These are phyloP conservation scores for Xenotilapia flavipinnis DNA, from an alignment of 2,113 vertebrate genomes.

Conservation along the genomic window DNA sequence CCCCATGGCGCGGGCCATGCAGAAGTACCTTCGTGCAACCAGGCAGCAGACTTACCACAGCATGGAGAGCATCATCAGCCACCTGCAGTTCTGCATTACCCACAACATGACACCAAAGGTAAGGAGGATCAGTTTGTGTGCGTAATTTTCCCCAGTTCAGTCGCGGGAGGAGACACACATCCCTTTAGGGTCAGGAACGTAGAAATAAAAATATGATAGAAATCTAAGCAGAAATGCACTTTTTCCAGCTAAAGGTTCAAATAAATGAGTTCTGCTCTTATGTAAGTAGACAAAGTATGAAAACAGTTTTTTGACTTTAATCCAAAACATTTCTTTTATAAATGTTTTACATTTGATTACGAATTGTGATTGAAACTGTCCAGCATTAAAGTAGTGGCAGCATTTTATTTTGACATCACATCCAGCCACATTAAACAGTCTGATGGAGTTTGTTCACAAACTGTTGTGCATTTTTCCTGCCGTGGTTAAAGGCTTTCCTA, in stretches of 20 bases:
- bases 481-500: conserved; percentile 76
- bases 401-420: accelerated
- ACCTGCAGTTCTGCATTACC: conserved; percentile 93
- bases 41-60: conserved; percentile 92
- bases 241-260: accelerated
- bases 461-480: no score
- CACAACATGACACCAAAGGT: conserved; percentile 96
- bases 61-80: conserved; percentile 95
- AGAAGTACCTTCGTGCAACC: conserved; percentile 92
- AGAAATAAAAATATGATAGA: accelerated
- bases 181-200: accelerated
- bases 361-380: accelerated
- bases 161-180: accelerated
- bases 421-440: not conserved
- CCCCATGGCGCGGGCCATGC: conserved; percentile 94
- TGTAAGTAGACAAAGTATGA: accelerated
- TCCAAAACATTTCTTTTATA: accelerated
- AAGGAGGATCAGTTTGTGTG: not conserved
- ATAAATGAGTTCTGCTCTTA: accelerated
- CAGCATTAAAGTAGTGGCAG: not conserved
- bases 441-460: not conserved
- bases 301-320: accelerated
- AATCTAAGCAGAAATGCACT: accelerated
- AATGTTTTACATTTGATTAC: accelerated
- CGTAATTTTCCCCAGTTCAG: accelerated